Conservation (phyloP, 2,113 vertebrate genomes). For the Rhea americana region DNA sequence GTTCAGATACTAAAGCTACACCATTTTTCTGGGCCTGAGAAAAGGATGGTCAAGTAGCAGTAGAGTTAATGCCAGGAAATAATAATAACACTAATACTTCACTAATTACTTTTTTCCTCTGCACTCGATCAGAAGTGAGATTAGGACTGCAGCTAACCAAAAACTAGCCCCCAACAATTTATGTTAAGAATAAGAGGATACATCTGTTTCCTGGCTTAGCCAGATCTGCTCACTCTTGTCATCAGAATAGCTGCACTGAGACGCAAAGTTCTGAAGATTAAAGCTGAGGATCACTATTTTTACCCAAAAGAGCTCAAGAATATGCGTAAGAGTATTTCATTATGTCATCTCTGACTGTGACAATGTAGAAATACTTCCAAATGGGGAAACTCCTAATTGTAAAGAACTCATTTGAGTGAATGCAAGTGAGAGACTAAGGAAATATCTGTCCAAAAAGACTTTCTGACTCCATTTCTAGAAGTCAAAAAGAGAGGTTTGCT, state of each 20-base stretch:
- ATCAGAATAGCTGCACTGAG: conserved; percentile 58
- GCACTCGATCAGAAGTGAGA: conserved; percentile 72
- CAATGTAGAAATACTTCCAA: conserved; percentile 46
- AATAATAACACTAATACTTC: conserved; percentile 82
- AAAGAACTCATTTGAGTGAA: conserved; percentile 31
- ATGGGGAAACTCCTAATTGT: not conserved
- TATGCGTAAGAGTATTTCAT: conserved; percentile 31
- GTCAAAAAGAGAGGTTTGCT: not conserved
- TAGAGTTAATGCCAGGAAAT: conserved; percentile 79
- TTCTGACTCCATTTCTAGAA: not conserved
- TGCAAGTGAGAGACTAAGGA: conserved; percentile 19
- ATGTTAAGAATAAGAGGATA: conserved; percentile 76
- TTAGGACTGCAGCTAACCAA: conserved; percentile 66
- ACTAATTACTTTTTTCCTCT: conserved; percentile 82
- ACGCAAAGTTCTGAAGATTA: conserved; percentile 50
- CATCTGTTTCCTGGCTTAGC: conserved; percentile 81
- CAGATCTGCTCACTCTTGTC: conserved; percentile 66
- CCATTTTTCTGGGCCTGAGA: conserved; percentile 27
- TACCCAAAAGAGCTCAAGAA: not conserved
- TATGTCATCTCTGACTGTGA: conserved; percentile 41
- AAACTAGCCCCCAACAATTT: conserved; percentile 60
- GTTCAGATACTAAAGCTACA: not conserved
- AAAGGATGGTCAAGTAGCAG: conserved; percentile 67
- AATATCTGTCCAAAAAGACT: conserved; percentile 20
- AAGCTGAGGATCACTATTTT: conserved; percentile 62